Conservation (phyloP, 1,140 invertebrate genomes). For the Listronotus bonariensis region DNA sequence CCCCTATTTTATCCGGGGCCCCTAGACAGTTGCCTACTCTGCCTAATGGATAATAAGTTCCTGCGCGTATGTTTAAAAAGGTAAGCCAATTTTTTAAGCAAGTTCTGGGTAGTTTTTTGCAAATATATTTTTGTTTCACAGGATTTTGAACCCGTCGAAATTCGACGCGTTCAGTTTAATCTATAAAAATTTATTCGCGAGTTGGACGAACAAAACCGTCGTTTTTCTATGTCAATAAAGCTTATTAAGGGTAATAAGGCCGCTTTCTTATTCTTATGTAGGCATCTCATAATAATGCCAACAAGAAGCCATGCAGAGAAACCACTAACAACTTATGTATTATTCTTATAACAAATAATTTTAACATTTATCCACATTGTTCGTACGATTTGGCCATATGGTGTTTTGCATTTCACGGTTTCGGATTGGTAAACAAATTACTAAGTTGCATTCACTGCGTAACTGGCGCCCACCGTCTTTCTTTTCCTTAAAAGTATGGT, state of each 20-base stretch:
- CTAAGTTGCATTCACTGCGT: conserved; percentile 14
- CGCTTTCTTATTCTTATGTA: conserved; percentile 16
- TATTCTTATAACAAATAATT: conserved; percentile 19
- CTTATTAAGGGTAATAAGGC: conserved; percentile 27
- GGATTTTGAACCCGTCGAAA: too few species aligned
- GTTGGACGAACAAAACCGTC: too few species aligned
- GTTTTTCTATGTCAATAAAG: too few species aligned
- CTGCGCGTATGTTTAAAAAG: too few species aligned
- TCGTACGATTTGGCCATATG: conserved; percentile 22
- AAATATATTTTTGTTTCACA: too few species aligned
- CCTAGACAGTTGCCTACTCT: too few species aligned
- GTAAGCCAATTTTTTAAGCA: too few species aligned
- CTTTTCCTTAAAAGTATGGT: neutral
- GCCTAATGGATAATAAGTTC: too few species aligned
- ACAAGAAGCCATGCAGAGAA: conserved; percentile 3
- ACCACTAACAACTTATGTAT: conserved; percentile 17
- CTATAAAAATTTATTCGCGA: conserved; percentile 4
- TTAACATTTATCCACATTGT: conserved; percentile 13
- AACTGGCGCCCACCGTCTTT: conserved; percentile 1
- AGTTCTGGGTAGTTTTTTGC: too few species aligned
- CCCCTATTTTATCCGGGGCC: too few species aligned
- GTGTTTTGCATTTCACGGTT: conserved; percentile 22
- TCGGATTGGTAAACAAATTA: conserved; percentile 23
- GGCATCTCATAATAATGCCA: conserved; percentile 11
- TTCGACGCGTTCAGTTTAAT: conserved; percentile 20